phyloP scores from a whole-genome alignment of 2,797 vertebrate genomes.

The Scleropages formosus region DNA sequence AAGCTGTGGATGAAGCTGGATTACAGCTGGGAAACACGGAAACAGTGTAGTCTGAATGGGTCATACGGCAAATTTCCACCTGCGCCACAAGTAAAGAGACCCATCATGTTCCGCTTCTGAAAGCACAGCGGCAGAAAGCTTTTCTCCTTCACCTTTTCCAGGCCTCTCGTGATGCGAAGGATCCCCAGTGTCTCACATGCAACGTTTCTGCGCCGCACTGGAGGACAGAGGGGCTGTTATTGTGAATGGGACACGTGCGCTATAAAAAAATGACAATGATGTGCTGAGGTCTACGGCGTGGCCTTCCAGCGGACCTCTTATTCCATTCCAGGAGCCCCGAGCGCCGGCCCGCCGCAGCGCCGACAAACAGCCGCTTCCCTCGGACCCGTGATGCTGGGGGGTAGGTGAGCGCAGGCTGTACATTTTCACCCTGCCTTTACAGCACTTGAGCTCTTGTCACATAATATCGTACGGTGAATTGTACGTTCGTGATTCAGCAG shows the following conservation, averaged over 20 bases:
- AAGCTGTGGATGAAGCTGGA: neutral
- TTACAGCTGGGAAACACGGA: neutral
- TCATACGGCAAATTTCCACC: neutral
- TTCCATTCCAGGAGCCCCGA: constrained; percentile 6
- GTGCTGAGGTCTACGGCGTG: constrained; percentile 37
- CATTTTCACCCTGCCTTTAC: too few species aligned
- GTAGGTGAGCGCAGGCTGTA: too few species aligned
- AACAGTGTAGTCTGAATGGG: neutral
- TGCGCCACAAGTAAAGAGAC: neutral
- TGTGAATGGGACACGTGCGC: too few species aligned
- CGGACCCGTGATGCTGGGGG: too few species aligned
- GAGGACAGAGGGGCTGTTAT: constrained; percentile 42
- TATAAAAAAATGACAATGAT: constrained; percentile 34
- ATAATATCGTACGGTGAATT: too few species aligned
- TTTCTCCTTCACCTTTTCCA: too few species aligned
- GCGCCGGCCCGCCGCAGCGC: too few species aligned
- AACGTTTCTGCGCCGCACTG: constrained; percentile 27
- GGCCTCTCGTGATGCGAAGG: too few species aligned
- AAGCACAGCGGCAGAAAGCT: neutral
- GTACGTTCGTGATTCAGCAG: too few species aligned
- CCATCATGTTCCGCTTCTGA: neutral
- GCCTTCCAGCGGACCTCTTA: neutral
- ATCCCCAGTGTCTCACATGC: constrained; percentile 24
- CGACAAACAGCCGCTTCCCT: too few species aligned
- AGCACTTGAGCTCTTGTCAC: too few species aligned